Conservation (phyloP, 2,797 vertebrate species). For the Pangasius mekongensis region DNA sequence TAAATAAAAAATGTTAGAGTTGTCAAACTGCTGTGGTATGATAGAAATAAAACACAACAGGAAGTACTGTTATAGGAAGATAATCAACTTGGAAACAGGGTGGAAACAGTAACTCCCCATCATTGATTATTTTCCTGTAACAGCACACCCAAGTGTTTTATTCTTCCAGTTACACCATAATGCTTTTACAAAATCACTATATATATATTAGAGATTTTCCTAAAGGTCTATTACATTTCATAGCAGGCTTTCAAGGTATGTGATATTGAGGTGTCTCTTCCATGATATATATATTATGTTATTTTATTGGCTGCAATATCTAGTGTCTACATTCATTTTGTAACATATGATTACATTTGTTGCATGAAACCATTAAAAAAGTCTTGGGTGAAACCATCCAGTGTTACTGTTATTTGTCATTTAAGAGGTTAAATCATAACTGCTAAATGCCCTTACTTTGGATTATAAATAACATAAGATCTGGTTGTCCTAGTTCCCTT, state of each 20-base stretch:
- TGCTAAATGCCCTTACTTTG: neutral
- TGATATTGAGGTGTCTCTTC: too few species aligned
- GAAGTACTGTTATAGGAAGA: neutral
- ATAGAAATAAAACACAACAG: neutral
- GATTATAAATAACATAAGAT: constrained; percentile 14
- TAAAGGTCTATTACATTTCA: neutral
- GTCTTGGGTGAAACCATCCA: neutral
- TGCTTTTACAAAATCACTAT: neutral
- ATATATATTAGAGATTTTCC: too few species aligned
- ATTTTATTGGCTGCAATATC: neutral
- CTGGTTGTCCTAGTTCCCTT: constrained; percentile 3
- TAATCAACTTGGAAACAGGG: neutral
- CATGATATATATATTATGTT: too few species aligned
- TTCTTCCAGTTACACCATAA: neutral
- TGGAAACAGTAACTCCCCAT: neutral
- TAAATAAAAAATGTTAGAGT: neutral
- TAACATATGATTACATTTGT: too few species aligned
- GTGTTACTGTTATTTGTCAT: neutral
- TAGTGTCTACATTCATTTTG: too few species aligned
- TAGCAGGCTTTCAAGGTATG: too few species aligned
- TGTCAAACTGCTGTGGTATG: neutral
- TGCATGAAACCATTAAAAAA: too few species aligned
- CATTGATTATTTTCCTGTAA: neutral
- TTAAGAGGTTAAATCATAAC: neutral
- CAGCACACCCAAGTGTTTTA: neutral